Conservation (phyloP, 2,113 vertebrate species). For the Cyanoliseus patagonus region DNA sequence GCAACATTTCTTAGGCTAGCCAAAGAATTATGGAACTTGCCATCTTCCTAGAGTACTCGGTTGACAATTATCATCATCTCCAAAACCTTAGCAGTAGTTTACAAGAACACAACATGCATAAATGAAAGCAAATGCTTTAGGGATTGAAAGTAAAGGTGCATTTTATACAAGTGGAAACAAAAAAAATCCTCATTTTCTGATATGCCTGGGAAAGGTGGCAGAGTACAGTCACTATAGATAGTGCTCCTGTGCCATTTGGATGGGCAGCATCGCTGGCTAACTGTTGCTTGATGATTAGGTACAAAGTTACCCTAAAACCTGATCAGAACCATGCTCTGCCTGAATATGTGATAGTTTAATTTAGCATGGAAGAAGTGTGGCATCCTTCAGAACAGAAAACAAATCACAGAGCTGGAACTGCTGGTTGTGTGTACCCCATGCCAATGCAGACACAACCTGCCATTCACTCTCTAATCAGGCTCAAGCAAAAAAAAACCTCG, state of each 20-base stretch:
- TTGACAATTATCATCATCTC: not conserved
- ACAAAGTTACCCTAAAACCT: not conserved
- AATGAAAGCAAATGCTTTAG: not conserved
- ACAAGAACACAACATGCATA: not conserved
- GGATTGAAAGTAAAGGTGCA: not conserved
- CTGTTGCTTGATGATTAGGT: not conserved
- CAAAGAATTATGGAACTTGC: not conserved
- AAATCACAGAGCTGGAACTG: not conserved
- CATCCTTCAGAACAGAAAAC: not conserved
- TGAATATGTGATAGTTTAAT: not conserved
- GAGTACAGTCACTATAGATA: not conserved
- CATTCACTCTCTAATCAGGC: not conserved
- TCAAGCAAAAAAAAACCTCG: not conserved
- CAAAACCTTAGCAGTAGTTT: not conserved
- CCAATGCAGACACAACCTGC: not conserved
- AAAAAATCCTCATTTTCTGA: not conserved
- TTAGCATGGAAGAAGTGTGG: not conserved
- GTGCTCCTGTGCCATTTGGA: not conserved
- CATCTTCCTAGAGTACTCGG: not conserved
- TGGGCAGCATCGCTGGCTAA: not conserved
- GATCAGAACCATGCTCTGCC: not conserved
- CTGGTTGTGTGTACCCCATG: fast-evolving
- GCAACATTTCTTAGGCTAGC: not conserved
- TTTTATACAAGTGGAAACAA: not conserved
- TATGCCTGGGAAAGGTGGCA: not conserved